Base-by-base conservation (phyloP, 1,140 invertebrate genomes). In the Trichonephila inaurata region DNA sequence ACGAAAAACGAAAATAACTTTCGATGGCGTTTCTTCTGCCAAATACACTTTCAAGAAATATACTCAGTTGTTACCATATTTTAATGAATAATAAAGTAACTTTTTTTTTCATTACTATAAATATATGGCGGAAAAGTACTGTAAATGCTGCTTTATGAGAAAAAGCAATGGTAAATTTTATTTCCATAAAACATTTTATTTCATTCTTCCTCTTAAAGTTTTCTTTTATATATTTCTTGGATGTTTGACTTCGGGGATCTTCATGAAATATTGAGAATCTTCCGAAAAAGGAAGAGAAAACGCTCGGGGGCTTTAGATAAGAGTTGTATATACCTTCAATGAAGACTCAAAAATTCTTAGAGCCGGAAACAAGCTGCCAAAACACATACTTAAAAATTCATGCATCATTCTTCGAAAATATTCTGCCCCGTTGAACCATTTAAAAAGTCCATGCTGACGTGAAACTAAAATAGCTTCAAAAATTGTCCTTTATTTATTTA, bases 261-360 rank as follows among this genome's bases (percentile, higher is more conserved):
- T 33, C 72, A 77, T 77, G 72, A 77, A 77, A 77, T 77, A 77
- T 77, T 77, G 72, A 77, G 33, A 40, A 33, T 77, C 72, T 77
- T 77, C 28, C 72, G 28, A 4, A 7, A 28, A 40, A 77, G 12
- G 33, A 77, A 77, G 69, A 77, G 24, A 40, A 24, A 77, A 77
- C 18, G 72, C 72, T 77, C 33, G 12, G 2, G 72, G 72, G 28
- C 33, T 19, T 77, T 33, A 77, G 72, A 77, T 77, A 77, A 24
- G 28, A 77, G 72, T 77, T 77, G 72, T 77, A 77, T 77, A 77
- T 33, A 77, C 28, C 16, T 28, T 69, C 24, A 69, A 21, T 24
- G 66, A 69, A n/a, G 21, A 24, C 72, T 51, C 28, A 8, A 40
- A 16, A 77, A 77, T 40, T 77, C 28, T 6, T 19, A 16, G 33